A percentile compares a stretch with the other conserved stretches of the same genome.
Evolutionary conservation across 2,888 invertebrate genomes (phyloP).

Genomic region (Synergus itoensis): DNA sequence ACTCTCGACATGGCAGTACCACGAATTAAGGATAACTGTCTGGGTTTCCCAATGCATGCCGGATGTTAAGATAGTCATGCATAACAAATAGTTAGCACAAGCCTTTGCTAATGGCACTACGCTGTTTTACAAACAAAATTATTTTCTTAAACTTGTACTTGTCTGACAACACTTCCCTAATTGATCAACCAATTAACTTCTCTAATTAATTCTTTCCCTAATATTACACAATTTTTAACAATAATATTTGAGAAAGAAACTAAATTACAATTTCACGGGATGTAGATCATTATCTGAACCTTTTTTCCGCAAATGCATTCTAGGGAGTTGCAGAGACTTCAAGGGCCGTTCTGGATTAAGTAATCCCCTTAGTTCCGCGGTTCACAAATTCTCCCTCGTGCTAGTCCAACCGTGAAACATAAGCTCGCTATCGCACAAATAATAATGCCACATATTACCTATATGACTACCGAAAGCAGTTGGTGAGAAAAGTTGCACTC

Average conservation of each 20-base stretch:
- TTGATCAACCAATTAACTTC: not conserved
- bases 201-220: not conserved
- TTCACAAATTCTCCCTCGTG: conserved; percentile 52
- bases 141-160: too few relatives aligned
- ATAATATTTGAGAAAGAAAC: not conserved
- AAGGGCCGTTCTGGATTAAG: conserved; percentile 52
- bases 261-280: not conserved
- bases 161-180: not conserved
- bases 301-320: conserved; percentile 24
- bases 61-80: conserved; percentile 72
- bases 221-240: not conserved
- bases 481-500: conserved; percentile 72
- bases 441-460: conserved; percentile 62
- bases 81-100: not conserved
- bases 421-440: conserved; percentile 64
- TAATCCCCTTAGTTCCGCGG: conserved; percentile 59
- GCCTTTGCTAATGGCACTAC: not conserved
- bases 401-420: conserved; percentile 67
- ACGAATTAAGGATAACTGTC: conserved; percentile 67
- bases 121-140: too few relatives aligned
- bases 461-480: conserved; percentile 62
- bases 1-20: conserved; percentile 61
- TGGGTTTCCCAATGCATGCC: conserved; percentile 60
- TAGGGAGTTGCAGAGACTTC: conserved; percentile 31
- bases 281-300: not conserved